Percentiles rank a stretch among this genome's conserved stretches.
Evolutionary conservation across 2,113 vertebrate species (phyloP).

Genomic region (Leiothrix lutea): DNA sequence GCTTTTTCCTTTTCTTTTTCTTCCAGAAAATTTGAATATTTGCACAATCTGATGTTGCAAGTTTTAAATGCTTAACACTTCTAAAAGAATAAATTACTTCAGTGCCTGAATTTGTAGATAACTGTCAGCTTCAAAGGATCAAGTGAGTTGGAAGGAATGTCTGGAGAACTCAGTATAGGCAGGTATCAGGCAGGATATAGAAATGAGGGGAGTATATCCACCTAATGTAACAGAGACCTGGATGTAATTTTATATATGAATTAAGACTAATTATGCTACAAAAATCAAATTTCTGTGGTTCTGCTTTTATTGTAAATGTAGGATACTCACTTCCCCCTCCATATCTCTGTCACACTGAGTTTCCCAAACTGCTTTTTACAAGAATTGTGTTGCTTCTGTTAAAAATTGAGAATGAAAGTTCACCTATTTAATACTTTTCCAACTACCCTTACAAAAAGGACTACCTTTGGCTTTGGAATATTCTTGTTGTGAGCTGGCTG

Average conservation of each 20-base stretch:
- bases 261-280: background rate
- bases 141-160: constrained; percentile 10
- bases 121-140: constrained; percentile 49
- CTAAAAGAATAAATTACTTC: constrained; percentile 42
- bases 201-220: background rate
- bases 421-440: background rate
- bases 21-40: constrained; percentile 45
- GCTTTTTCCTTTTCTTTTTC: constrained; percentile 17
- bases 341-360: background rate
- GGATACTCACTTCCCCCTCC: constrained; percentile 18
- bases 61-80: constrained; percentile 42
- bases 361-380: background rate
- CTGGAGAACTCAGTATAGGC: background rate
- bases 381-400: background rate
- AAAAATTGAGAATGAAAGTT: background rate
- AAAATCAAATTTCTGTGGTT: background rate
- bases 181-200: background rate
- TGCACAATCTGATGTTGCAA: constrained; percentile 19
- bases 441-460: background rate
- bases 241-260: background rate
- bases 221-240: background rate
- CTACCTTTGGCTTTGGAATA: background rate
- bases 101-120: constrained; percentile 15
- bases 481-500: background rate
- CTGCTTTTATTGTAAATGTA: constrained; percentile 21